Percentiles rank a stretch among this genome's conserved stretches.
phyloP scores from a whole-genome alignment of 2,113 vertebrate genomes.

The Mystacornis crossleyi region DNA sequence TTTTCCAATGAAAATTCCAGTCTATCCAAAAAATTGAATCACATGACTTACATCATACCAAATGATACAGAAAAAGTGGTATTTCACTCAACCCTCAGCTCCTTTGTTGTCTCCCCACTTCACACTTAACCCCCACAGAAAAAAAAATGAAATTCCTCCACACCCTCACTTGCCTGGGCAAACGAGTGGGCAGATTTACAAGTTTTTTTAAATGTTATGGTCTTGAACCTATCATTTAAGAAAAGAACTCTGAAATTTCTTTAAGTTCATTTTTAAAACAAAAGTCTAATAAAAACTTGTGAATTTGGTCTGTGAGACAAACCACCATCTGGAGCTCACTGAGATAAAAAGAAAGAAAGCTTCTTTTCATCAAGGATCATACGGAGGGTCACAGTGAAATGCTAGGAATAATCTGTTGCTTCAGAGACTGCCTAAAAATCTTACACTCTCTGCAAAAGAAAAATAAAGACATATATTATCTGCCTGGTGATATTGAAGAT shows the following conservation, averaged over 20 bases:
- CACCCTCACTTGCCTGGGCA: not conserved
- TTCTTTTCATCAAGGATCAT: not conserved
- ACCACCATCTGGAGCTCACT: not conserved
- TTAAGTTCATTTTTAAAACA: not conserved
- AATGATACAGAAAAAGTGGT: not conserved
- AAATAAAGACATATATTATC: not conserved
- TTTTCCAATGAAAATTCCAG: not conserved
- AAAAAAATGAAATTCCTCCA: fast-evolving
- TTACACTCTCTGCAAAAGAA: not conserved
- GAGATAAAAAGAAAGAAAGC: not conserved
- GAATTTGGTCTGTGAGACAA: not conserved
- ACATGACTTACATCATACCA: not conserved
- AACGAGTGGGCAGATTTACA: not conserved
- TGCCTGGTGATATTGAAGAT: not conserved
- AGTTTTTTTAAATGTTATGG: not conserved
- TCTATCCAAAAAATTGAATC: not conserved
- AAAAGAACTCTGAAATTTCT: not conserved
- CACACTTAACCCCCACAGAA: not conserved
- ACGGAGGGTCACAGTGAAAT: not conserved
- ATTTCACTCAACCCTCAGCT: not conserved
- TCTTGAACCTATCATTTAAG: not conserved
- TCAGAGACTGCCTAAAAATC: not conserved
- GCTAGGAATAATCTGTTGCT: not conserved
- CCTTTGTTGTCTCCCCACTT: not conserved
- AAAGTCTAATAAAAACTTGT: not conserved